Evolutionary conservation across 2,888 invertebrate species (phyloP).

Genomic region (Agriopis aurantiaria): DNA sequence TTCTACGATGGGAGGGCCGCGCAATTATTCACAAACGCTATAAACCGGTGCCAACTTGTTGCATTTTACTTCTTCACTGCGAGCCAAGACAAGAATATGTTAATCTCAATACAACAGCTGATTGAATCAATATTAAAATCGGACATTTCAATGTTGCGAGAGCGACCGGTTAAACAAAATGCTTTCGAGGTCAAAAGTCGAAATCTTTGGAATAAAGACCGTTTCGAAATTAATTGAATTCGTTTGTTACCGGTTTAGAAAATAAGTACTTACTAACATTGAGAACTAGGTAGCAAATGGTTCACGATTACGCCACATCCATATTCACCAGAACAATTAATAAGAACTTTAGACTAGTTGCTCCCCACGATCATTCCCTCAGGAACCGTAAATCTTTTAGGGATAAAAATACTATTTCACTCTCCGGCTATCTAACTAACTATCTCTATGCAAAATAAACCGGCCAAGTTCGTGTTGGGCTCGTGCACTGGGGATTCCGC

Average conservation of each 20-base stretch:
- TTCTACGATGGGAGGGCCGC: background rate
- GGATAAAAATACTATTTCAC: no score
- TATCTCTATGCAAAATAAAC: no score
- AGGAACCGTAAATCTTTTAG: no score
- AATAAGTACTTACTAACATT: slow-evolving; percentile 8
- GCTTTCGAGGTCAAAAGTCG: slow-evolving; percentile 34
- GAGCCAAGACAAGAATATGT: background rate
- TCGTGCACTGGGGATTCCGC: no score
- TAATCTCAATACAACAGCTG: background rate
- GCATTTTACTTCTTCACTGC: slow-evolving; percentile 19
- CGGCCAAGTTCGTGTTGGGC: no score
- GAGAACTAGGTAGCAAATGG: background rate
- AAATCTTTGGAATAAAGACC: slow-evolving; percentile 23
- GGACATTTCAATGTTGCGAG: slow-evolving; percentile 18
- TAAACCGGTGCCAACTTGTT: slow-evolving; percentile 26
- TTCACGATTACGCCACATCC: background rate
- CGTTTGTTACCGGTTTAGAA: slow-evolving; percentile 17
- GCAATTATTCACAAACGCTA: slow-evolving; percentile 19
- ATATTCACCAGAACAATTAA: background rate
- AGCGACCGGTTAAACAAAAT: slow-evolving; percentile 15
- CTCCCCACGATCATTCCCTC: no score
- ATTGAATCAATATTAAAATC: slow-evolving; percentile 15
- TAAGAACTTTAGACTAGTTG: background rate
- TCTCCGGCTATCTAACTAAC: no score
- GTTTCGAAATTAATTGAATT: slow-evolving; percentile 27